Evolutionary conservation across 1,140 invertebrate species (phyloP).

Genomic region (Spodoptera frugiperda): DNA sequence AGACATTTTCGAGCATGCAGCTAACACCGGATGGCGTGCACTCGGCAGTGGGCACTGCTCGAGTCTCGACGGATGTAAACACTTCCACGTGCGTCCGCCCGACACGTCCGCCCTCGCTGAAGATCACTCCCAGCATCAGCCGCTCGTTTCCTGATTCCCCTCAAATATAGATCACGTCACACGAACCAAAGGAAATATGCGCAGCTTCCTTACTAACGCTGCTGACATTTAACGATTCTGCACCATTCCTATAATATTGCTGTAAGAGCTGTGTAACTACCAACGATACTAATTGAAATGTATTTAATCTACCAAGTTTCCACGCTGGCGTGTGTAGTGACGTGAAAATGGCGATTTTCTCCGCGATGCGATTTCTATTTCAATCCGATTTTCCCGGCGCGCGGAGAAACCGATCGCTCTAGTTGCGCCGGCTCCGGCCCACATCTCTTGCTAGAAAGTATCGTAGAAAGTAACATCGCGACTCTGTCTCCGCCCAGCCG

Average conservation of each 20-base stretch:
- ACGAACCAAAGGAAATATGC: not conserved
- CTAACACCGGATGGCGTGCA: conserved; percentile 48
- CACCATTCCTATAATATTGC: not conserved
- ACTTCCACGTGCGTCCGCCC: conserved; percentile 69
- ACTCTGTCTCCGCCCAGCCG: conserved; percentile 74
- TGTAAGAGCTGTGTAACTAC: not conserved
- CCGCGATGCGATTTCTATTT: conserved; percentile 83
- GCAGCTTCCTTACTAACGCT: not conserved
- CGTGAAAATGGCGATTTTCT: conserved; percentile 84
- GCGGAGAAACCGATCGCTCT: conserved; percentile 84
- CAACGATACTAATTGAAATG: conserved; percentile 20
- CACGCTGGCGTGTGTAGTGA: conserved; percentile 71
- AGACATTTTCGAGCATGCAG: conserved; percentile 30
- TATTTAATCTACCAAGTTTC: conserved; percentile 61
- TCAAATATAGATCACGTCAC: conserved; percentile 44
- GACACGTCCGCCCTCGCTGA: conserved; percentile 56
- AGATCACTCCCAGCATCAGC: conserved; percentile 46
- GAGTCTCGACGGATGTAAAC: conserved; percentile 69
- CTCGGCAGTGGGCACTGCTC: conserved; percentile 48
- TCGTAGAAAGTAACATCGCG: conserved; percentile 85
- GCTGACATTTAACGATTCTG: not conserved
- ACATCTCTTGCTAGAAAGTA: conserved; percentile 85
- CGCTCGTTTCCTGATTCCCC: conserved; percentile 39
- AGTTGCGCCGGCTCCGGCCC: conserved; percentile 81
- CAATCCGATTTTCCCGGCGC: conserved; percentile 84